These are phyloP conservation scores for Patiria pectinifera DNA, from an alignment of 53 echinoderm and acorn worm genomes.

Conservation along the genomic window DNA sequence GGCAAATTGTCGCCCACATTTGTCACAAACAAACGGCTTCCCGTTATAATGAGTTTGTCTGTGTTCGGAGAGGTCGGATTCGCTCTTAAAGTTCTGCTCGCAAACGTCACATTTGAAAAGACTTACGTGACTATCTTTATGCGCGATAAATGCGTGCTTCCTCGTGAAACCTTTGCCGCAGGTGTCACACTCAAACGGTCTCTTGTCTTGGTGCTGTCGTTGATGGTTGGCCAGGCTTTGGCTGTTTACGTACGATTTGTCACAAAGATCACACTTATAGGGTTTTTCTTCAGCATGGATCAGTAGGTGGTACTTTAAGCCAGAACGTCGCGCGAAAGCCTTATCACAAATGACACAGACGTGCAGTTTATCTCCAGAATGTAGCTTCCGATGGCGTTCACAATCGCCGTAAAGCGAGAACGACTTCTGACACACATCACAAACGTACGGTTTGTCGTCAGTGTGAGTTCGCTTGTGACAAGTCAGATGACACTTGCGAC, in stretches of 20 bases:
- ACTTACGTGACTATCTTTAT: background rate
- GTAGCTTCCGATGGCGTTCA: background rate
- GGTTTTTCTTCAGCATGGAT: background rate
- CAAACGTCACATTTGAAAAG: background rate
- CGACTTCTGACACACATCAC: background rate
- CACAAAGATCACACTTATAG: background rate
- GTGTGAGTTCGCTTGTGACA: background rate
- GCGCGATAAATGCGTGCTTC: background rate
- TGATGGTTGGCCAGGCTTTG: background rate
- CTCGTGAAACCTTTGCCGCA: background rate
- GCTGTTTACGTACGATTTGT: background rate
- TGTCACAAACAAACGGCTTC: conserved; percentile 4
- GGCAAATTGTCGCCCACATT: background rate
- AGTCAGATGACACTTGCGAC: background rate
- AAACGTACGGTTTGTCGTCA: background rate
- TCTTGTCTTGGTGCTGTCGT: background rate
- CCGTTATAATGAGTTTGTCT: background rate
- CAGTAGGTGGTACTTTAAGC: background rate
- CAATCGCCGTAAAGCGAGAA: background rate
- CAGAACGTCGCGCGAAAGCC: background rate
- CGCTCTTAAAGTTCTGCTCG: background rate
- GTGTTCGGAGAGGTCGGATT: background rate
- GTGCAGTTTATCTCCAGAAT: background rate
- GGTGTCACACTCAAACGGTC: conserved; percentile 8
- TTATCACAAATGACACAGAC: conserved; percentile 2